phyloP scores from a whole-genome alignment of 2,113 vertebrate species.

The Microcebus ravelobensis region DNA sequence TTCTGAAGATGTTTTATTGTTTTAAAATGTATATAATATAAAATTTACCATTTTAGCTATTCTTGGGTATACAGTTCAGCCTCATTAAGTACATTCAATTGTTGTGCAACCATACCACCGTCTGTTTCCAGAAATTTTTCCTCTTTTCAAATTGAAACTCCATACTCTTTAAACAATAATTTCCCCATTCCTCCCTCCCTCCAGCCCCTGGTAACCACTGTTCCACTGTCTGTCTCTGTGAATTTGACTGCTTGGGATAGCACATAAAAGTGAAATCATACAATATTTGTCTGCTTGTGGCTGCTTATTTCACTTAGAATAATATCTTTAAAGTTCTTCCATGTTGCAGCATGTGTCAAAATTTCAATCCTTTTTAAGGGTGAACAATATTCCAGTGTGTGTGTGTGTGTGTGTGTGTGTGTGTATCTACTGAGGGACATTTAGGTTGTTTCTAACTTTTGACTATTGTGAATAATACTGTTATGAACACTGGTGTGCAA shows the following conservation, averaged over 20 bases:
- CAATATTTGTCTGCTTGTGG: not conserved
- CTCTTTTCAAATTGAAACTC: not conserved
- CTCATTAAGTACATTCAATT: too few relatives aligned
- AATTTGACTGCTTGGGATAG: not conserved
- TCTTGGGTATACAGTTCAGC: not conserved
- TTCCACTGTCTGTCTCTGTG: not conserved
- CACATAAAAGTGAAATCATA: not conserved
- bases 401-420: too few relatives aligned
- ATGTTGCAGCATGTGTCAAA: not conserved
- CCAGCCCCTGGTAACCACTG: not conserved
- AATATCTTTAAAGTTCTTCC: not conserved
- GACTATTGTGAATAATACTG: not conserved
- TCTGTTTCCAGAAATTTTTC: not conserved
- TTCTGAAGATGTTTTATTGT: not conserved
- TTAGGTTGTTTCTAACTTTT: too few relatives aligned
- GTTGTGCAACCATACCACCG: not conserved
- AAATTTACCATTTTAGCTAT: not conserved
- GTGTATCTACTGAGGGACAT: not conserved
- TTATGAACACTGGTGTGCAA: not conserved
- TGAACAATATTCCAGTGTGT: not conserved
- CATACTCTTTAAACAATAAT: fast-evolving
- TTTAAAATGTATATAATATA: not conserved
- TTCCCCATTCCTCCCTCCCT: not conserved
- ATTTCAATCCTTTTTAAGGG: not conserved
- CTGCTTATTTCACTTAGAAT: not conserved